Evolutionary conservation across 2,797 vertebrate genomes (phyloP).

Genomic region (Rhynchonycteris naso): DNA sequence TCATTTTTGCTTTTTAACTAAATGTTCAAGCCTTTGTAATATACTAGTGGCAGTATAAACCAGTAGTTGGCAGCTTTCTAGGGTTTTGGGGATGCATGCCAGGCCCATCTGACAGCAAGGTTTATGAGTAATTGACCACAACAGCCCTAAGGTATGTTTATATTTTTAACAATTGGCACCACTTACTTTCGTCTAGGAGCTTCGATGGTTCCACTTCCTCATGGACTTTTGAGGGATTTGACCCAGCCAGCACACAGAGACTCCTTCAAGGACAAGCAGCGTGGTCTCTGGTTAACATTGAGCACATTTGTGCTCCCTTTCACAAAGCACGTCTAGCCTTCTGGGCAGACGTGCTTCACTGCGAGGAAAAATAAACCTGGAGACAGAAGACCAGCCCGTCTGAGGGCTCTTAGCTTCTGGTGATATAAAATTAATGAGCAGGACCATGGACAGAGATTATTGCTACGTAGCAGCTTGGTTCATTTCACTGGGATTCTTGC

Average conservation of each 20-base stretch:
- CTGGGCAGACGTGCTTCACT: neutral
- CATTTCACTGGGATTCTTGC: neutral
- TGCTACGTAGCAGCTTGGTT: neutral
- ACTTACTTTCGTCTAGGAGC: constrained; percentile 65
- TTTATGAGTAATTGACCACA: constrained; percentile 76
- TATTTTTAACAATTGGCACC: constrained; percentile 61
- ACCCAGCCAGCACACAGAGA: neutral
- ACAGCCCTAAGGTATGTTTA: constrained; percentile 60
- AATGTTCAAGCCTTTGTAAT: constrained; percentile 68
- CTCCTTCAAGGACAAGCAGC: neutral
- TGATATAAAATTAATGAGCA: neutral
- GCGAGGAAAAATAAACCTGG: neutral
- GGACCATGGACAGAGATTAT: neutral
- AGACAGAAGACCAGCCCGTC: neutral
- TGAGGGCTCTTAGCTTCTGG: neutral
- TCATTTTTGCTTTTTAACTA: constrained; percentile 72
- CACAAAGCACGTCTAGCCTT: neutral
- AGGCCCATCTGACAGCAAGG: constrained; percentile 55
- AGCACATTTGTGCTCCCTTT: neutral
- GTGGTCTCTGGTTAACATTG: neutral
- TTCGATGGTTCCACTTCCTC: constrained; percentile 58
- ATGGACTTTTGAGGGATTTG: constrained; percentile 43
- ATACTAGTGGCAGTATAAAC: constrained; percentile 77
- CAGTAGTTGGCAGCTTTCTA: constrained; percentile 70
- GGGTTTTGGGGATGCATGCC: constrained; percentile 66